phyloP scores from a whole-genome alignment of 2,113 vertebrate species.

The Vulpes ferrilata region DNA sequence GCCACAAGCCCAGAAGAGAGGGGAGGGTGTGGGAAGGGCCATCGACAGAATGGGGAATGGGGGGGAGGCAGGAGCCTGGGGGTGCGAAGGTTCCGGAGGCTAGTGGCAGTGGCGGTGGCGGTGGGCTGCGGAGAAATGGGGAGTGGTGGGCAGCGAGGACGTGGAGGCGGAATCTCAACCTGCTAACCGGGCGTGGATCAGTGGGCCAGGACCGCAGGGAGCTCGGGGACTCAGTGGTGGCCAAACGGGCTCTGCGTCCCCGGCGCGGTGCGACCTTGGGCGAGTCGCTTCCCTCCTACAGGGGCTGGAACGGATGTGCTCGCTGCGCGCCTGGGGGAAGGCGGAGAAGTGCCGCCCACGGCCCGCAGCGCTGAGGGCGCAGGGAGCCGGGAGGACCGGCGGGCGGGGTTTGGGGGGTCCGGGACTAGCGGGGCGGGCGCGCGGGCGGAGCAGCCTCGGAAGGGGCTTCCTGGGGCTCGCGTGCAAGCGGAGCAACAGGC shows the following conservation, averaged over 20 bases:
- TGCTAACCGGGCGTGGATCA: rapidly evolving
- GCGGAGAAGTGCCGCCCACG: not conserved
- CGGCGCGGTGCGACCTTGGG: not conserved
- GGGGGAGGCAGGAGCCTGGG: not conserved
- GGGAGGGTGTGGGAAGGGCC: not conserved
- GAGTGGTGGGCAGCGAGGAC: not conserved
- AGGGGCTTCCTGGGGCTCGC: not conserved
- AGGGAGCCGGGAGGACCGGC: no score
- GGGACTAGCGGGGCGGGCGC: not conserved
- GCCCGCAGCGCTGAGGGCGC: not conserved
- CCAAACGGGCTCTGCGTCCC: not conserved
- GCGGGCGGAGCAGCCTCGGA: not conserved
- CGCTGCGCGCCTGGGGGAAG: rapidly evolving
- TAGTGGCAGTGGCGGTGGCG: rapidly evolving
- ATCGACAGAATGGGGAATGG: not conserved
- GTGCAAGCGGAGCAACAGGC: conserved; percentile 43
- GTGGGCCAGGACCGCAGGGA: no score
- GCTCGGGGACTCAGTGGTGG: not conserved
- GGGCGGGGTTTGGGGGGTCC: not conserved
- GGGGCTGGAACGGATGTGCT: not conserved
- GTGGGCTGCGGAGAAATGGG: not conserved
- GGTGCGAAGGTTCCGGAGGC: not conserved
- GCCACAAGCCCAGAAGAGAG: not conserved
- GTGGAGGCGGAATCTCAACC: not conserved
- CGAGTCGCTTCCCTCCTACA: not conserved